Conservation (phyloP, 2,797 vertebrate genomes). For the Chaetophractus vellerosus region DNA sequence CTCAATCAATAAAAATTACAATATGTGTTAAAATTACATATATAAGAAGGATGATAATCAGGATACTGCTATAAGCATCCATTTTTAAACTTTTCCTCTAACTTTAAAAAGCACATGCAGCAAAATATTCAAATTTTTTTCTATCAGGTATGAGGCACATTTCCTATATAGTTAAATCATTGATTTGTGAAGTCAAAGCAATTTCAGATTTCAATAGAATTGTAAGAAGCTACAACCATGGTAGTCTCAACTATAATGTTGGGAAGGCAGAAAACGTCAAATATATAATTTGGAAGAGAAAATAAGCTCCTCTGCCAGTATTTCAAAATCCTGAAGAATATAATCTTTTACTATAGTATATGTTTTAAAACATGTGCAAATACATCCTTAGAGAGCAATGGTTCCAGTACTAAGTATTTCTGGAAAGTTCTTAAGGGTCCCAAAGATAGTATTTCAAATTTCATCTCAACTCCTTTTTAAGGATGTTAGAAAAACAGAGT, state of each 20-base stretch:
- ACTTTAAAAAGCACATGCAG: not conserved
- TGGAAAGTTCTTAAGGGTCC: conserved; percentile 17
- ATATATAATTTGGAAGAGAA: conserved; percentile 53
- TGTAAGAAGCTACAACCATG: not conserved
- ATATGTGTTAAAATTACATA: not conserved
- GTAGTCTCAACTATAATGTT: not conserved
- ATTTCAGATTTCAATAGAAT: conserved; percentile 25
- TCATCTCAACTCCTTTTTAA: conserved; percentile 49
- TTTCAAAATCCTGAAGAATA: conserved; percentile 25
- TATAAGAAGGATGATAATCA: not conserved
- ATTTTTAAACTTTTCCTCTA: conserved; percentile 37
- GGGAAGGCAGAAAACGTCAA: conserved; percentile 13
- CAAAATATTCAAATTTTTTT: conserved; percentile 55
- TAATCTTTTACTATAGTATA: conserved; percentile 31
- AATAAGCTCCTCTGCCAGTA: not conserved
- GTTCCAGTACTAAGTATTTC: conserved; percentile 8
- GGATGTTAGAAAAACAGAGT: not conserved
- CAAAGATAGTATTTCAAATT: conserved; percentile 48
- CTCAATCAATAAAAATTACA: conserved; percentile 28
- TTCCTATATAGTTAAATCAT: conserved; percentile 39
- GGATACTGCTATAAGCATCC: not conserved
- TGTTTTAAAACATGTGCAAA: conserved; percentile 54
- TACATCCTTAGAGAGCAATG: not conserved
- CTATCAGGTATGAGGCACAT: not conserved
- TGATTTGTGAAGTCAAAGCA: conserved; percentile 54